These are phyloP conservation scores for Lepilemur ruficaudatus DNA, from an alignment of 2,797 vertebrate genomes.

Conservation along the genomic window DNA sequence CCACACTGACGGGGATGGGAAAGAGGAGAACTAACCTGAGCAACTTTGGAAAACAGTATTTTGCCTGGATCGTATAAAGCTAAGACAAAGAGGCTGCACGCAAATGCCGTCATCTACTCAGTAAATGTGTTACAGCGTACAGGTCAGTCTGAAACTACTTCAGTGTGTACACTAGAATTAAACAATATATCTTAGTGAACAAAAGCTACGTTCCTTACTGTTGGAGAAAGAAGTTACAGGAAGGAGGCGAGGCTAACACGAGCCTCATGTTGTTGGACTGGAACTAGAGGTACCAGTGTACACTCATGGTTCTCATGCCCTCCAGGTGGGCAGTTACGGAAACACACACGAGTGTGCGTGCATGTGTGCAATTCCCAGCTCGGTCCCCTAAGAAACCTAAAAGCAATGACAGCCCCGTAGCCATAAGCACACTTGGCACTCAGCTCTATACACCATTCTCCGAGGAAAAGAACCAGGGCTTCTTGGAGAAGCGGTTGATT, in stretches of 20 bases:
- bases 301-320: accelerated
- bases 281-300: neutral
- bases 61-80: accelerated
- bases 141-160: neutral
- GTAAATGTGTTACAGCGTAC: accelerated
- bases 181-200: neutral
- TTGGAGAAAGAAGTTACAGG: neutral
- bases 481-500: neutral
- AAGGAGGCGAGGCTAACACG: neutral
- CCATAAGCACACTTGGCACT: neutral
- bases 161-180: neutral
- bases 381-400: neutral
- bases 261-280: accelerated
- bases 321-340: neutral
- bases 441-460: accelerated
- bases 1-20: accelerated
- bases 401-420: neutral
- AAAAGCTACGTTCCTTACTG: neutral
- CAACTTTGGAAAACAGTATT: neutral
- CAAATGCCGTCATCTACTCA: accelerated
- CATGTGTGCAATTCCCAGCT: neutral
- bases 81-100: neutral
- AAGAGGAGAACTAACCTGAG: neutral
- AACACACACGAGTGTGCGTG: accelerated
- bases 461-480: neutral